These are phyloP conservation scores for Erythrocercus mccallii DNA, from an alignment of 2,113 vertebrate species.

Conservation along the genomic window DNA sequence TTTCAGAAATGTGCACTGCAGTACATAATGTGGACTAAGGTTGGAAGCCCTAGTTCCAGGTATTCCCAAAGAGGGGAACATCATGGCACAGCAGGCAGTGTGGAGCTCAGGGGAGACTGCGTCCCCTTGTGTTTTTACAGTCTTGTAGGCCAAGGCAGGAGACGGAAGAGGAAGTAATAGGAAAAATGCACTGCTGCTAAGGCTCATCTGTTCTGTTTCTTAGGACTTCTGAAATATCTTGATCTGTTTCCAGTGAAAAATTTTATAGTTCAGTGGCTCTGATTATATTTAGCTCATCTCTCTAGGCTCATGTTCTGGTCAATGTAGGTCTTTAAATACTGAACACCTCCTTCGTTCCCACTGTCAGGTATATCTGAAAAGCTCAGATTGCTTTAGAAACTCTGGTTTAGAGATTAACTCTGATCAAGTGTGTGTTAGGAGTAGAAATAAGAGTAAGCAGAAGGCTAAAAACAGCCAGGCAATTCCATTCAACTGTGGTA, in stretches of 20 bases:
- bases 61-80: background rate
- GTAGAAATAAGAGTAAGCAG: background rate
- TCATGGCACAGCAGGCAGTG: background rate
- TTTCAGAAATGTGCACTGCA: background rate
- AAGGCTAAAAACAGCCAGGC: background rate
- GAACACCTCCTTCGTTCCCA: background rate
- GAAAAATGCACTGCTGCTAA: background rate
- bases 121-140: background rate
- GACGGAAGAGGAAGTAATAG: background rate
- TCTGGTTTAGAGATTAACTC: background rate
- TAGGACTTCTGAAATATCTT: background rate
- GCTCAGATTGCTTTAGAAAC: background rate
- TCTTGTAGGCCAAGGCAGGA: background rate
- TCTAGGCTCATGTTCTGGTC: background rate
- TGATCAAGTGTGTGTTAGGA: background rate
- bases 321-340: accelerated
- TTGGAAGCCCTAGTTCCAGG: background rate
- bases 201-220: background rate
- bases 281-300: background rate
- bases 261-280: background rate
- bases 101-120: background rate
- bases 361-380: background rate
- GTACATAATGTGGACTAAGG: accelerated
- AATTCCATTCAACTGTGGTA: background rate
- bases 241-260: background rate